Percentiles rank a stretch among this genome's conserved stretches.
Evolutionary conservation across 2,888 invertebrate species (phyloP).

Genomic region (Zygaena filipendulae): DNA sequence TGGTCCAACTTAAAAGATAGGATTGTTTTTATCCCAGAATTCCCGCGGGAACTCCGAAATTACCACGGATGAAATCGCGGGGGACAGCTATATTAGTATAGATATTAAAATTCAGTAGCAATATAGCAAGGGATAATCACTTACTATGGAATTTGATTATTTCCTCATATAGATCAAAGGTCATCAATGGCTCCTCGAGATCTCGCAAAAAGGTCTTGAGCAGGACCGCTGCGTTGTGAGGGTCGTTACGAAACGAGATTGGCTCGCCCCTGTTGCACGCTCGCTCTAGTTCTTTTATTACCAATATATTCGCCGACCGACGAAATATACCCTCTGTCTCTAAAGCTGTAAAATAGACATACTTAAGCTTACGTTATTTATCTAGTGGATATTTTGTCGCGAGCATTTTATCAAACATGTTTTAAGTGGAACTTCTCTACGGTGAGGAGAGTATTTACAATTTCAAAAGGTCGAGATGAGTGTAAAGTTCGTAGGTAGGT

Average conservation of each 20-base stretch:
- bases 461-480: too few species aligned
- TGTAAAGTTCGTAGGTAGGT: background rate
- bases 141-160: constrained; percentile 90
- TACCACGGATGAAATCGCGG: too few species aligned
- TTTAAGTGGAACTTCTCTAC: too few species aligned
- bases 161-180: constrained; percentile 93
- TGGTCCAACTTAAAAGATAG: too few species aligned
- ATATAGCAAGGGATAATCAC: too few species aligned
- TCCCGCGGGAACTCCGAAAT: too few species aligned
- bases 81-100: too few species aligned
- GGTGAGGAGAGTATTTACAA: background rate
- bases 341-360: constrained; percentile 76
- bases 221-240: constrained; percentile 94
- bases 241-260: constrained; percentile 81
- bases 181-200: constrained; percentile 91
- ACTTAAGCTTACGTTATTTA: too few species aligned
- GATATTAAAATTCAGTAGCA: too few species aligned
- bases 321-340: constrained; percentile 98
- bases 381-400: background rate
- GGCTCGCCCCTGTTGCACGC: constrained; percentile 88
- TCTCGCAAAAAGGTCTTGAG: constrained; percentile 95
- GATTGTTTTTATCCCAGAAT: too few species aligned
- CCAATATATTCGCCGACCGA: constrained; percentile 86
- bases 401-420: too few species aligned
- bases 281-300: constrained; percentile 86